Base-by-base conservation (phyloP, 1,140 invertebrate genomes). In the Formica selysi region DNA sequence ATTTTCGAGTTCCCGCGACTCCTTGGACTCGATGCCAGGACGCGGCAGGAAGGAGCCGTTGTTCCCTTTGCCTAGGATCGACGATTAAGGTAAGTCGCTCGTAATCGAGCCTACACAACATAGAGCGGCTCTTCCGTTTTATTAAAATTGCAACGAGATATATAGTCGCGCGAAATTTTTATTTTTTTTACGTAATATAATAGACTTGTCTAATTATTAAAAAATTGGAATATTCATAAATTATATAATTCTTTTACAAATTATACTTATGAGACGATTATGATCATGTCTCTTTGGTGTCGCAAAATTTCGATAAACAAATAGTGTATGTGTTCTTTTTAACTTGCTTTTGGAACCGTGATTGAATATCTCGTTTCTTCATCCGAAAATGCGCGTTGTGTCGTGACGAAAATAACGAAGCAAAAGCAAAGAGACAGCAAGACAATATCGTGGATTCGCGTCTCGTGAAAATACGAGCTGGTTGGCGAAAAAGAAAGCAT, bases 21-120 rank as follows among this genome's bases (percentile, higher is more conserved):
- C 11, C 4, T 64, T n/a, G 68, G 19, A 61, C 79, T 81, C 54
- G 51, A 83, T 83, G 57, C 41, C 41, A 48, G 54, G 0, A 83
- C 54, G 38, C n/a, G 38, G 13, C 38, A 22, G 19, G 8, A 83
- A 83, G n/a, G 10, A 73, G 36, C 13, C 26, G 36, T 32, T 44
- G 32, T 57, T 32, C 19, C 19, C 8, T 48, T 81, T 48, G 11
- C 38, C 8, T n/a, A 74, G 62, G 41, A 83, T 19, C 26, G 22
- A 73, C 79, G 26, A 81, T 74, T 83, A 83, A 83, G 79, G 79
- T 83, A 74, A 83, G 68, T 29, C 29, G 32, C 38, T 83, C 29
- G 13, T n/a, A 32, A 48, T 32, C 29, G 65, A 26, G 38, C 10
- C 19, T 29, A 26, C 22, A 54, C 26, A 54, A 16, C n/a, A 57